phyloP scores from a whole-genome alignment of 2,113 vertebrate species.

The Chauna torquata region DNA sequence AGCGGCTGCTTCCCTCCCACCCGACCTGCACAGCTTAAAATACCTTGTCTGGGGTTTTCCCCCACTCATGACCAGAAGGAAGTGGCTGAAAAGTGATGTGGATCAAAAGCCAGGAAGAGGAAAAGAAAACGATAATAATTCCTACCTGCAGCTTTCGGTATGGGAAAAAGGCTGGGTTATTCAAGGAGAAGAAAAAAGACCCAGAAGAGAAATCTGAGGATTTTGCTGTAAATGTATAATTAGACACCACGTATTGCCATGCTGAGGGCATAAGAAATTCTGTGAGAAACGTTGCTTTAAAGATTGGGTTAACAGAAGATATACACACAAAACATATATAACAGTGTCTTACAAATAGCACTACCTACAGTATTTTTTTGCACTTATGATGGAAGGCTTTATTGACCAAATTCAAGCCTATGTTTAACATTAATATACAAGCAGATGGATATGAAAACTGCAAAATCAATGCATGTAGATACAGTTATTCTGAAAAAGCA shows the following conservation, averaged over 20 bases:
- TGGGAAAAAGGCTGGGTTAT: not conserved
- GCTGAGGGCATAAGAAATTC: not conserved
- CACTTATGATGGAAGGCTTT: not conserved
- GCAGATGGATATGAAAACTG: conserved; percentile 10
- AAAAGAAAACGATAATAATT: not conserved
- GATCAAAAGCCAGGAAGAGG: not conserved
- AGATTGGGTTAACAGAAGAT: not conserved
- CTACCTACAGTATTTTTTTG: not conserved
- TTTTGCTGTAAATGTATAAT: not conserved
- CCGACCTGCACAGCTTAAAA: not conserved
- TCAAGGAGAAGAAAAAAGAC: not conserved
- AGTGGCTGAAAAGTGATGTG: not conserved
- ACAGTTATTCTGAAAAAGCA: not conserved
- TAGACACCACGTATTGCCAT: not conserved
- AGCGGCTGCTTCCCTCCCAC: conserved; percentile 8
- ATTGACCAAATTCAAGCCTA: not conserved
- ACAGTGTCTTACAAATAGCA: not conserved
- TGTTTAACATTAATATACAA: not conserved
- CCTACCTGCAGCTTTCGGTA: not conserved
- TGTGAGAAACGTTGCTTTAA: not conserved
- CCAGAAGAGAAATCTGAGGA: not conserved
- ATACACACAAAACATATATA: not conserved
- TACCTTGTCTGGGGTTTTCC: not conserved
- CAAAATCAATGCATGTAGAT: not conserved
- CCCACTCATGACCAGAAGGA: not conserved